A percentile compares a stretch with the other conserved stretches of the same genome.
Conservation (phyloP, 1,140 invertebrate species). For the Heterodera carotae region DNA sequence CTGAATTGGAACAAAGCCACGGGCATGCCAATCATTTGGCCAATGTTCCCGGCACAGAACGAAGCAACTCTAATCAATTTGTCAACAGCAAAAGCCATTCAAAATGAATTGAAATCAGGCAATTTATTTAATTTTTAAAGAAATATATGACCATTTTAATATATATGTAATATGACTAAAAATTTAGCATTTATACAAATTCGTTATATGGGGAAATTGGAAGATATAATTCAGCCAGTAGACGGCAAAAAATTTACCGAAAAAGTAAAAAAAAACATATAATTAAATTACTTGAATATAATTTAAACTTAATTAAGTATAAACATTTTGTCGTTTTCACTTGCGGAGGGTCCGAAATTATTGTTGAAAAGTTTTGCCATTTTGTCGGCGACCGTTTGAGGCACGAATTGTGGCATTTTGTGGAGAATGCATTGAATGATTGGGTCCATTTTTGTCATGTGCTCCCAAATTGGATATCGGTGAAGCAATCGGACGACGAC, state of each 20-base stretch:
- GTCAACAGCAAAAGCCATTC: slow-evolving; percentile 10
- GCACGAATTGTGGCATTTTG: neutral
- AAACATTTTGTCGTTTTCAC: slow-evolving; percentile 11
- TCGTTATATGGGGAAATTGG: neutral
- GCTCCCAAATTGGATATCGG: neutral
- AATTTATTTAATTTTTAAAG: neutral
- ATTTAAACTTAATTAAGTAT: too few species aligned
- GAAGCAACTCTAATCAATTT: slow-evolving; percentile 12
- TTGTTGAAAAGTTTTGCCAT: slow-evolving; percentile 14
- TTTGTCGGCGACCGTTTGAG: slow-evolving; percentile 4
- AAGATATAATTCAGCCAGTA: neutral
- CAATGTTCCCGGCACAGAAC: slow-evolving; percentile 22
- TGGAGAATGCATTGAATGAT: neutral
- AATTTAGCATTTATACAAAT: slow-evolving; percentile 8
- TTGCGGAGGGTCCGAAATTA: neutral
- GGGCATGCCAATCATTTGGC: slow-evolving; percentile 17
- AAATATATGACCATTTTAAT: too few species aligned
- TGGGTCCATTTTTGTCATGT: neutral
- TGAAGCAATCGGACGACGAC: too few species aligned
- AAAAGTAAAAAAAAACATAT: neutral
- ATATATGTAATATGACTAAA: too few species aligned
- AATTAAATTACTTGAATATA: neutral
- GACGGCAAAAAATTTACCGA: neutral
- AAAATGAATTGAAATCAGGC: slow-evolving; percentile 14
- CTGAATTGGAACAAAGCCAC: neutral